phyloP scores from a whole-genome alignment of 1,140 invertebrate species.

The Zeugodacus cucurbitae region DNA sequence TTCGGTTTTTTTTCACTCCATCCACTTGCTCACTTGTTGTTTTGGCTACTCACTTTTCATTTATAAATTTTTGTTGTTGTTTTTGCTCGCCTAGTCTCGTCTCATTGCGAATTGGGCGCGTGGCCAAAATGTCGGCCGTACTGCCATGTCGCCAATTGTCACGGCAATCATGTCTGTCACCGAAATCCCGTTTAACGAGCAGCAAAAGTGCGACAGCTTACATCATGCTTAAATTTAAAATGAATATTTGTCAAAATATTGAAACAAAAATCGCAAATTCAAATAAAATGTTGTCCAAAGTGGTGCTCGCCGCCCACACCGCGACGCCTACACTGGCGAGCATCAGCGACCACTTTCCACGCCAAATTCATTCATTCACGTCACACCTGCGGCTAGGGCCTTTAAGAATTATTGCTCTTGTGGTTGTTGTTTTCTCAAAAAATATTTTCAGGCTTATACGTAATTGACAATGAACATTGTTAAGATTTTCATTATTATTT shows the following conservation, averaged over 20 bases:
- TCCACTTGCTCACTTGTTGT: neutral
- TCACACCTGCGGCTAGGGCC: neutral
- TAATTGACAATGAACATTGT: neutral
- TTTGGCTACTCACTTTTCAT: neutral
- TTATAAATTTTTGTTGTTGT: neutral
- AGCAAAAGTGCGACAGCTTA: conserved; percentile 18
- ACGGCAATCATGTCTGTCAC: conserved; percentile 20
- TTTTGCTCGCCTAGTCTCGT: neutral
- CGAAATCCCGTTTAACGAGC: neutral
- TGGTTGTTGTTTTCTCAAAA: neutral
- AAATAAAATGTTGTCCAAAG: neutral
- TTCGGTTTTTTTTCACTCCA: neutral
- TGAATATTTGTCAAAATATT: conserved; percentile 6
- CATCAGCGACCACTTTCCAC: neutral
- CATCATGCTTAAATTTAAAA: conserved; percentile 34
- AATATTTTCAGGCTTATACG: neutral
- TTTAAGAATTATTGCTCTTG: neutral
- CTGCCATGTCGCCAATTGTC: conserved; percentile 21
- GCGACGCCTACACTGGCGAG: neutral
- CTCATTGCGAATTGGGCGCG: conserved; percentile 31
- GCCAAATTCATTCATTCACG: neutral
- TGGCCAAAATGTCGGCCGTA: conserved; percentile 31
- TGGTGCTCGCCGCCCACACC: neutral
- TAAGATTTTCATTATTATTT: neutral
- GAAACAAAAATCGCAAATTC: neutral